Evolutionary conservation across 35 echinoderm and acorn worm genomes (phyloP).

Genomic region (Heliocidaris erythrogramma): DNA sequence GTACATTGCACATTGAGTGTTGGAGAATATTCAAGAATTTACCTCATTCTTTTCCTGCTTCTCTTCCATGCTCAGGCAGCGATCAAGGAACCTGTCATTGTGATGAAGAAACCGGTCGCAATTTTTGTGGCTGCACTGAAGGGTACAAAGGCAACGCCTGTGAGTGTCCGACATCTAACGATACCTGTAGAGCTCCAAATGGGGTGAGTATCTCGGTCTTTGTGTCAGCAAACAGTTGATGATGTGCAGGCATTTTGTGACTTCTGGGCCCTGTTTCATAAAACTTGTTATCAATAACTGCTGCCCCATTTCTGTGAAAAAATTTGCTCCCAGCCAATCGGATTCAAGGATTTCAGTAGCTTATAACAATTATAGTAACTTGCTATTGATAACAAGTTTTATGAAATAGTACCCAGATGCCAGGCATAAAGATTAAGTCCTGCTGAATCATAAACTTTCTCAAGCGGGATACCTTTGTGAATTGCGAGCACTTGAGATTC

Average conservation of each 20-base stretch:
- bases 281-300: too few species aligned
- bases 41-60: background rate
- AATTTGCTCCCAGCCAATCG: too few species aligned
- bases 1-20: too few species aligned
- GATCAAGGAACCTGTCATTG: constrained; percentile 28
- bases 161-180: constrained; percentile 40
- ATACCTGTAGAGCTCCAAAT: constrained; percentile 38
- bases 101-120: background rate
- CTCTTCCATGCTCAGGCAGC: background rate
- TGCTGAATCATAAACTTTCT: background rate
- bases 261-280: too few species aligned
- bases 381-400: too few species aligned
- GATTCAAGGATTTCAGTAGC: too few species aligned
- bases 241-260: too few species aligned
- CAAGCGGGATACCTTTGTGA: background rate
- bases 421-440: background rate
- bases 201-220: constrained; percentile 26
- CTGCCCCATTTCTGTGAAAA: too few species aligned
- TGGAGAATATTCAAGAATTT: background rate
- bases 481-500: background rate
- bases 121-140: constrained; percentile 22
- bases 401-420: too few species aligned
- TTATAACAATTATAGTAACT: too few species aligned
- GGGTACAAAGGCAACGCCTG: constrained; percentile 10
- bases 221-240: too few species aligned